These are phyloP conservation scores for Pheosia tremula DNA, from an alignment of 2,888 invertebrate genomes.

Conservation along the genomic window DNA sequence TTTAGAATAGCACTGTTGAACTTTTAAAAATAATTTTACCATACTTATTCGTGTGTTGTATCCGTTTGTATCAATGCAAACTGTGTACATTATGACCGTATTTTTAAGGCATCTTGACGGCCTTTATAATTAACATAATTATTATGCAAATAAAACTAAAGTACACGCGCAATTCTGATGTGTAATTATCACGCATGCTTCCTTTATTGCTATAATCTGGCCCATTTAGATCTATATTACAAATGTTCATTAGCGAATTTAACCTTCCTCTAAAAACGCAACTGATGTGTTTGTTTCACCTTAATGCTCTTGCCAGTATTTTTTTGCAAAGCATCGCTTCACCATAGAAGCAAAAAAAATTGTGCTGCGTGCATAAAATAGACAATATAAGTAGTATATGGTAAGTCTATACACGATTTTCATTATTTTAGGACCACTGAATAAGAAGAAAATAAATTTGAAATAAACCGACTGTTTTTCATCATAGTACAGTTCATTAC, in stretches of 20 bases:
- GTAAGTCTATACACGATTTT: too few relatives aligned
- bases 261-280: too few relatives aligned
- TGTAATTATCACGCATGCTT: constrained; percentile 10
- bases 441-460: too few relatives aligned
- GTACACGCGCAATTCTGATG: constrained; percentile 6
- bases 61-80: constrained; percentile 9
- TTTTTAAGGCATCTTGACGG: constrained; percentile 14
- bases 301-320: not conserved
- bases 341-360: not conserved
- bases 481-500: too few relatives aligned
- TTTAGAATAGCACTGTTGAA: too few relatives aligned
- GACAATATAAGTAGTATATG: constrained; percentile 34
- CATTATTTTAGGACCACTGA: too few relatives aligned
- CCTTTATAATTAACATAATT: constrained; percentile 17
- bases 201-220: not conserved
- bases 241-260: too few relatives aligned
- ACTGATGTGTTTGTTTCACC: too few relatives aligned
- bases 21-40: too few relatives aligned
- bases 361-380: constrained; percentile 32
- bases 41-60: too few relatives aligned
- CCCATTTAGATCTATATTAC: not conserved
- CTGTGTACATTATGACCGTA: constrained; percentile 25
- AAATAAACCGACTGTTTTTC: too few relatives aligned
- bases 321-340: not conserved
- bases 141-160: constrained; percentile 21